These are phyloP conservation scores for Xanthia togata DNA, from an alignment of 2,888 invertebrate species.

Conservation along the genomic window DNA sequence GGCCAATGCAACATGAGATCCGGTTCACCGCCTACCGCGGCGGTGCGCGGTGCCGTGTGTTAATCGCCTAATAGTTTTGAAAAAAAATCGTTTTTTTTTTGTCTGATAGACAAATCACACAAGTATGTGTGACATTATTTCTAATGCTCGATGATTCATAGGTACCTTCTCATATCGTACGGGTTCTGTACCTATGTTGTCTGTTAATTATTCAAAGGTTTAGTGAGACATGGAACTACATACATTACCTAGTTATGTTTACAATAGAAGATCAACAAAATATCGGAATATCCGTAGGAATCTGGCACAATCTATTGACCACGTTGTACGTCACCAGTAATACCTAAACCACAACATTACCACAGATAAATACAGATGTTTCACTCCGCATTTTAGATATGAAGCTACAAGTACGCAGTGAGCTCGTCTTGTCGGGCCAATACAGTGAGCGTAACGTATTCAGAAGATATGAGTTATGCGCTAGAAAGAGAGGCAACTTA, in stretches of 20 bases:
- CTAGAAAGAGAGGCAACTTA: too few relatives aligned
- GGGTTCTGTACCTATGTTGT: not conserved
- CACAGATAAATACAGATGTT: not conserved
- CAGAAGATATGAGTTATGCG: too few relatives aligned
- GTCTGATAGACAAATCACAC: too few relatives aligned
- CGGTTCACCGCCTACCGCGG: too few relatives aligned
- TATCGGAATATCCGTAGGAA: not conserved
- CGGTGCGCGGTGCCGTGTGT: too few relatives aligned
- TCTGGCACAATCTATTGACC: slow-evolving; percentile 14
- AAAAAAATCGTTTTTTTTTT: too few relatives aligned
- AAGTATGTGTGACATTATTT: not conserved
- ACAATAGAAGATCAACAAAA: not conserved
- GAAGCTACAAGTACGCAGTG: too few relatives aligned
- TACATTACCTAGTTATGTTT: not conserved
- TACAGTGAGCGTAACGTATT: too few relatives aligned
- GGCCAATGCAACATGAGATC: too few relatives aligned
- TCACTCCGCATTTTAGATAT: too few relatives aligned
- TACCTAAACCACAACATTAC: not conserved
- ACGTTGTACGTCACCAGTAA: slow-evolving; percentile 18
- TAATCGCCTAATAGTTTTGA: too few relatives aligned
- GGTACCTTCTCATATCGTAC: not conserved
- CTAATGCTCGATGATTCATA: not conserved
- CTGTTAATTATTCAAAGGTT: not conserved
- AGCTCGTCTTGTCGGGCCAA: too few relatives aligned
- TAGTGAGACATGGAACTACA: not conserved